Conservation (phyloP, 2,113 vertebrate genomes). For the Synchiropus splendidus region DNA sequence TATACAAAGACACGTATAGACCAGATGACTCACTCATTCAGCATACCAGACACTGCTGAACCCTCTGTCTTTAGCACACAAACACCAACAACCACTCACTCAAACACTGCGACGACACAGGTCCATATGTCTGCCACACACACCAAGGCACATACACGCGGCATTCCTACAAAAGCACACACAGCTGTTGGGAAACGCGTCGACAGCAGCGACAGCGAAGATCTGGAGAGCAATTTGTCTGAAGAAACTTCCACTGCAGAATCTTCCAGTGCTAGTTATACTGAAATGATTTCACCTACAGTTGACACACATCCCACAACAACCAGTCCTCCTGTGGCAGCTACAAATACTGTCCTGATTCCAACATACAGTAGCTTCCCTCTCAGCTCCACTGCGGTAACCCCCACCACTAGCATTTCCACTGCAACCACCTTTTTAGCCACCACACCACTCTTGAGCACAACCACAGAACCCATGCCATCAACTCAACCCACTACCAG, state of each 20-base stretch:
- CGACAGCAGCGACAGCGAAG: slow-evolving; percentile 26
- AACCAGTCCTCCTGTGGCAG: slow-evolving; percentile 5
- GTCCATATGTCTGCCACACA: slow-evolving; percentile 13
- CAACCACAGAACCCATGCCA: slow-evolving; percentile 3
- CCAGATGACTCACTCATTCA: slow-evolving; percentile 28
- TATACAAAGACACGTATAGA: slow-evolving; percentile 25
- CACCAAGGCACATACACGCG: slow-evolving; percentile 11
- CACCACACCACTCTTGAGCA: background rate
- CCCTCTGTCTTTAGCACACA: slow-evolving; percentile 9
- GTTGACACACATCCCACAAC: background rate
- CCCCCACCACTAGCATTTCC: background rate
- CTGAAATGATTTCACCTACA: slow-evolving; percentile 1
- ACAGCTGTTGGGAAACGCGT: slow-evolving; percentile 17
- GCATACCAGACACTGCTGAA: slow-evolving; percentile 21
- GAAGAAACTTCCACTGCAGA: slow-evolving; percentile 9
- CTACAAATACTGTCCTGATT: background rate
- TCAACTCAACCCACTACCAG: background rate
- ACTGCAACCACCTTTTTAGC: slow-evolving; percentile 3
- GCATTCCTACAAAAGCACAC: slow-evolving; percentile 18
- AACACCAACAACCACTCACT: slow-evolving; percentile 18
- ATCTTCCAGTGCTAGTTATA: slow-evolving; percentile 1
- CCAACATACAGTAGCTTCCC: no score
- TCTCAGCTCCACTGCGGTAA: slow-evolving; percentile 8
- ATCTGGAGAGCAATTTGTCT: slow-evolving; percentile 22
- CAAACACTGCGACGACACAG: slow-evolving; percentile 5